Evolutionary conservation across 2,797 vertebrate species (phyloP).

Genomic region (Australoheros facetus): DNA sequence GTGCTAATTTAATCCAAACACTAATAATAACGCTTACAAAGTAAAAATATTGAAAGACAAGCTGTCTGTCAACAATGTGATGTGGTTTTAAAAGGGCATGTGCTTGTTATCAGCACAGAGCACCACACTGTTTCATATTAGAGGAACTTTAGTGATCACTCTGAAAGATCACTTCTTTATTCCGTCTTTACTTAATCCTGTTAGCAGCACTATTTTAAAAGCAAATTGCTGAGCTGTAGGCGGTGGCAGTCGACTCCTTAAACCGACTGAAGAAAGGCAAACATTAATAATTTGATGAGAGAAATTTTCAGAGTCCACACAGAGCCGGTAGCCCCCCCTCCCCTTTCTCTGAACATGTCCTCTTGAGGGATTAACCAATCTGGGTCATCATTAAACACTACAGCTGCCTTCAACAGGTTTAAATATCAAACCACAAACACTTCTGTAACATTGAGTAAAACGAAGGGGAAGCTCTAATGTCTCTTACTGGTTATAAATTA

Average conservation of each 20-base stretch:
- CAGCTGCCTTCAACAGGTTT: slow-evolving; percentile 45
- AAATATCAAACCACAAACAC: background rate
- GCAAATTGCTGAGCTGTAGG: background rate
- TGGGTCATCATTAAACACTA: slow-evolving; percentile 68
- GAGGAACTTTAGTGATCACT: background rate
- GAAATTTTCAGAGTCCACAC: background rate
- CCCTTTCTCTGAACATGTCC: background rate
- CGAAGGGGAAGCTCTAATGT: slow-evolving; percentile 50
- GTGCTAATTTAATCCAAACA: background rate
- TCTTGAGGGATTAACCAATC: slow-evolving; percentile 48
- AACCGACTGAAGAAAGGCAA: background rate
- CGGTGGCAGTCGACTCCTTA: background rate
- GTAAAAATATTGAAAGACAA: background rate
- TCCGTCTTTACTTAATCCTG: background rate
- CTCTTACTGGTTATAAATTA: background rate
- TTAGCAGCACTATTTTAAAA: background rate
- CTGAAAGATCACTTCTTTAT: slow-evolving; percentile 13
- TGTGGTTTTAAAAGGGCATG: background rate
- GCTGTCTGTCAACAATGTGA: background rate
- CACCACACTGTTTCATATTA: background rate
- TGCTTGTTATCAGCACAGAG: background rate
- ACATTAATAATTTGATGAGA: slow-evolving; percentile 4
- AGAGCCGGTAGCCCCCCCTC: background rate
- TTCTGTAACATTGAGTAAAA: background rate
- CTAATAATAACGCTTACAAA: background rate